phyloP scores from a whole-genome alignment of 2,888 invertebrate species.

The Tanaodytes sp. region DNA sequence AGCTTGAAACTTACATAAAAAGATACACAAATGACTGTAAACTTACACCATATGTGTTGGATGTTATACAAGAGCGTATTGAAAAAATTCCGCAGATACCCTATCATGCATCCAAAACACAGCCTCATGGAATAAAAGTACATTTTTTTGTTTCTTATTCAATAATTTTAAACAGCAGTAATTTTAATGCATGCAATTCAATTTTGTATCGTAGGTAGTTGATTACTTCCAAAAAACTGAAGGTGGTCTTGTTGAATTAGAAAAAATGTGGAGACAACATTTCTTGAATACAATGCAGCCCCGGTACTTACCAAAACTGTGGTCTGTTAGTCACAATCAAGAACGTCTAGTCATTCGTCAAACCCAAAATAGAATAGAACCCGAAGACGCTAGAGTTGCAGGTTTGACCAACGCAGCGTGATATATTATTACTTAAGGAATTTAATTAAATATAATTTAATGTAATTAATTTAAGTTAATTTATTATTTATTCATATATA shows the following conservation, averaged over 20 bases:
- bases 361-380: constrained; percentile 68
- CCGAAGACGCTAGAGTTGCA: constrained; percentile 67
- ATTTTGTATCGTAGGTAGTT: constrained; percentile 74
- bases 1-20: constrained; percentile 63
- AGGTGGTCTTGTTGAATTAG: constrained; percentile 80
- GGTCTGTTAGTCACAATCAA: constrained; percentile 84
- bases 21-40: constrained; percentile 56
- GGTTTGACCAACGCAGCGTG: constrained; percentile 56
- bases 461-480: constrained; percentile 32
- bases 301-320: constrained; percentile 80
- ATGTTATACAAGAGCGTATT: constrained; percentile 61
- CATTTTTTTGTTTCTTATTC: neutral
- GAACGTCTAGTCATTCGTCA: constrained; percentile 75
- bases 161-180: neutral
- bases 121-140: constrained; percentile 36
- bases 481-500: constrained; percentile 18
- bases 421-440: neutral
- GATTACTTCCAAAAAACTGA: constrained; percentile 74
- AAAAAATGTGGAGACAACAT: constrained; percentile 84
- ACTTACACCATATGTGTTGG: constrained; percentile 59
- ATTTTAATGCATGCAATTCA: neutral
- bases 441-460: neutral
- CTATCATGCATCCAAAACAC: neutral
- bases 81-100: constrained; percentile 39
- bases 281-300: constrained; percentile 84